Percentiles rank a stretch among this genome's conserved stretches.
phyloP scores from a whole-genome alignment of 1,140 invertebrate genomes.

The Cherax destructor region DNA sequence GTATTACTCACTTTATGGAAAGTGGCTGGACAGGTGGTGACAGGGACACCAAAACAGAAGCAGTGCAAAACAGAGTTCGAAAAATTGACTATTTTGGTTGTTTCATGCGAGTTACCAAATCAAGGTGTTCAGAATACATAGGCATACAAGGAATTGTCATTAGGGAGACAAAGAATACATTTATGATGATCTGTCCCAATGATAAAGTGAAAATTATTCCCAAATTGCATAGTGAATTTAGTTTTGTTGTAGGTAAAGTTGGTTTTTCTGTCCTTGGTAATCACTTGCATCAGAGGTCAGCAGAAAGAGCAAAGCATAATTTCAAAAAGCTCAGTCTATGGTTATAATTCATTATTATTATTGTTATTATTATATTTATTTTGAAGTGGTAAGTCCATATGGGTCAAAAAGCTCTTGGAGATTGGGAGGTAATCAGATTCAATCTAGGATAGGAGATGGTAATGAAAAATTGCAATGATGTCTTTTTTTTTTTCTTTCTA shows the following conservation, averaged over 20 bases:
- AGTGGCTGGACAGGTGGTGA: slow-evolving; percentile 52
- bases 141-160: slow-evolving; percentile 65
- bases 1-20: slow-evolving; percentile 41
- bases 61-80: slow-evolving; percentile 61
- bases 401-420: no score
- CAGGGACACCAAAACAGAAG: slow-evolving; percentile 44
- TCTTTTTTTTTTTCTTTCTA: no score
- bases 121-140: slow-evolving; percentile 62
- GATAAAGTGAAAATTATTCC: slow-evolving; percentile 67
- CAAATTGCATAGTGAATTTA: slow-evolving; percentile 70
- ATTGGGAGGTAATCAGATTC: no score
- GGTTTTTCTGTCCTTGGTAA: slow-evolving; percentile 66
- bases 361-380: no score
- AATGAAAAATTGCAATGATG: no score
- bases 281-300: slow-evolving; percentile 67
- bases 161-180: slow-evolving; percentile 69
- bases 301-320: slow-evolving; percentile 69
- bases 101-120: slow-evolving; percentile 55
- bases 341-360: slow-evolving; percentile 34
- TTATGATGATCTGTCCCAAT: slow-evolving; percentile 55
- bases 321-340: slow-evolving; percentile 69
- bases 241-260: slow-evolving; percentile 60
- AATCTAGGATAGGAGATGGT: no score
- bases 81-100: slow-evolving; percentile 71
- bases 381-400: no score